Evolutionary conservation across 1,140 invertebrate genomes (phyloP), one percentile per base, ranked within the genome.

Genomic region (Spodoptera litura): DNA sequence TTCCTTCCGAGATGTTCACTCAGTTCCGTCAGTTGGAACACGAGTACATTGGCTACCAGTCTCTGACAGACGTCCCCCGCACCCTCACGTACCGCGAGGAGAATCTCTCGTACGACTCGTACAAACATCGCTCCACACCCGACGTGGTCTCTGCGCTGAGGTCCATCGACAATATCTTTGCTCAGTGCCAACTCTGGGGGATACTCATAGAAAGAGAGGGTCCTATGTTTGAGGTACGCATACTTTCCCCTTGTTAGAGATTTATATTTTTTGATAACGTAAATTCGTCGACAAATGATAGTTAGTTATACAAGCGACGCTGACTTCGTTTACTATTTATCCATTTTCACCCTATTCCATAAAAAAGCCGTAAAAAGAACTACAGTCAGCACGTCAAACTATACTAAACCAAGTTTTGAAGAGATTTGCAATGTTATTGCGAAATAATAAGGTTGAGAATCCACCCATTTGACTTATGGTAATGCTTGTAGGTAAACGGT

Each of bases 31-130:
- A 99, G 93, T 93, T 99, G 70, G 96, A 99, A 89, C 98, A 99
- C 92, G 97, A 98, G 89, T 98, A 98, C 89, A 98, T 98, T 89
- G 98, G 98, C 61, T 99, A 99, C 94, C 98, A 99, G 95, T 99
- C 98, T 93, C 96, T 99, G n/a, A 99, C 98, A 0, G 98, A 99
- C 95, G 98, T 99, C 8, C 98, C 98, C n/a, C 97, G 97, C 87
- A 96, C 97, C 3, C 93, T 97, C 9, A 95, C 96, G 20, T 92
- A 93, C 81, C 81, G 88, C 35, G 94, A 95, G 74, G 85, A 88
- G 61, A 79, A 77, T 12, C 27, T 92, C 6, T 87, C 84, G 74
- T 85, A 92, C 77, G 83, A 95, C 83, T 51, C 95, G 78, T 96
- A 95, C 81, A 91, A 94, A 76, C 88, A 95, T 61, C 77, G 96